Evolutionary conservation across 1,140 invertebrate genomes (phyloP), one percentile per base, ranked within the genome.

Genomic region (Pollicipes pollicipes): DNA sequence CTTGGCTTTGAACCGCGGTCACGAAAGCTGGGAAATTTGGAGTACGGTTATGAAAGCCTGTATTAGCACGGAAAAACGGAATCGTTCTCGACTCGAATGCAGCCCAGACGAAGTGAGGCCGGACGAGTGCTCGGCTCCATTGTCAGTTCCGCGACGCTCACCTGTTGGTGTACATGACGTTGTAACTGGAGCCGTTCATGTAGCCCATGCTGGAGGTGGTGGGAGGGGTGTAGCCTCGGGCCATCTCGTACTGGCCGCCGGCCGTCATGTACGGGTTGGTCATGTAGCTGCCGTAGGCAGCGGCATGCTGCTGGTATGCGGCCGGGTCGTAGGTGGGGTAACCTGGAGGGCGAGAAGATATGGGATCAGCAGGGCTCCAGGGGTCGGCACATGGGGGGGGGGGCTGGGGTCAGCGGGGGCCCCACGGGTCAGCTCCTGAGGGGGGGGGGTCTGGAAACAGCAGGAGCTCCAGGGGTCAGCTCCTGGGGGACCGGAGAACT

Each of bases 241-340:
- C 3, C 17, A 28, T 66, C 64, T 66, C 64, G 64, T 66, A 66
- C 28, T 66, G 64, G n/a, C 64, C 64, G 28, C 3, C n/a, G 64
- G 64, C 64, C 64, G 64, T 66, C 64, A 66, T 66, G 64, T 66
- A 66, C 64, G 64, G 64, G 27, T 29, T 66, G 28, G 64, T n/a
- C 64, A 66, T 66, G 64, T 66, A 66, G n/a, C n/a, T 66, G n/a
- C 64, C 64, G 64, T 66, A 66, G 3, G n/a, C 64, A 10, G 64
- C 64, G 3, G 64, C 64, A 24, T 66, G 64, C 17, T 66, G 64
- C 64, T 66, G 64, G 64, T 66, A 66, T 3, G 64, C n/a, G 24
- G 64, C 64, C 10, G 64, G 64, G 27, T 66, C 64, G 64, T 66
- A 66, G 8, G 64, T 29, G 8, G 64, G 27, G 64, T 66, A 66